phyloP scores from a whole-genome alignment of 1,140 invertebrate genomes.

The Drosophila watanabei region DNA sequence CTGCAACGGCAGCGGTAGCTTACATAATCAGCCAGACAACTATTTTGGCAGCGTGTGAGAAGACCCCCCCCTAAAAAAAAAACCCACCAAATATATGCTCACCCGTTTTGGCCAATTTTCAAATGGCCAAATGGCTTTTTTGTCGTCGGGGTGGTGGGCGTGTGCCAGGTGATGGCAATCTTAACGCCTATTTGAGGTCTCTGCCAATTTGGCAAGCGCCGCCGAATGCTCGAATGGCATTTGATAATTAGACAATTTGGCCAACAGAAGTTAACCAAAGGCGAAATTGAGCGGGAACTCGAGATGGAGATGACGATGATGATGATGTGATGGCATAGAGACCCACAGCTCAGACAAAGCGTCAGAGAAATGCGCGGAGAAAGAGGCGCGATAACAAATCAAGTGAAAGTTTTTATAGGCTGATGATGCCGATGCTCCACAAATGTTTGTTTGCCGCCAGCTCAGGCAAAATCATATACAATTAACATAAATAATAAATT shows the following conservation, averaged over 20 bases:
- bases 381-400: constrained; percentile 48
- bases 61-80: constrained; percentile 11
- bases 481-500: constrained; percentile 56
- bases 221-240: constrained; percentile 35
- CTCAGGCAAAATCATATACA: constrained; percentile 46
- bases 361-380: constrained; percentile 35
- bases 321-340: constrained; percentile 33
- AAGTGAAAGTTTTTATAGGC: constrained; percentile 57
- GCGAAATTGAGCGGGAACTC: background rate
- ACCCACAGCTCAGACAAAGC: constrained; percentile 39
- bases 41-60: constrained; percentile 56
- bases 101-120: constrained; percentile 50
- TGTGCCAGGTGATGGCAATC: constrained; percentile 55
- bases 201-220: constrained; percentile 52
- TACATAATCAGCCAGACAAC: constrained; percentile 65
- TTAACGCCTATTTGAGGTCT: constrained; percentile 57
- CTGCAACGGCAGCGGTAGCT: constrained; percentile 28
- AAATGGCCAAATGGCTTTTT: constrained; percentile 26
- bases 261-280: constrained; percentile 33
- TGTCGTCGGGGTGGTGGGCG: constrained; percentile 27
- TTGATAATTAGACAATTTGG: constrained; percentile 57
- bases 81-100: background rate
- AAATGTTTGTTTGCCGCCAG: constrained; percentile 29
- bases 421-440: constrained; percentile 39
- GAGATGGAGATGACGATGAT: background rate